Base-by-base conservation (phyloP, 1,140 invertebrate species). In the Euura lappo region DNA sequence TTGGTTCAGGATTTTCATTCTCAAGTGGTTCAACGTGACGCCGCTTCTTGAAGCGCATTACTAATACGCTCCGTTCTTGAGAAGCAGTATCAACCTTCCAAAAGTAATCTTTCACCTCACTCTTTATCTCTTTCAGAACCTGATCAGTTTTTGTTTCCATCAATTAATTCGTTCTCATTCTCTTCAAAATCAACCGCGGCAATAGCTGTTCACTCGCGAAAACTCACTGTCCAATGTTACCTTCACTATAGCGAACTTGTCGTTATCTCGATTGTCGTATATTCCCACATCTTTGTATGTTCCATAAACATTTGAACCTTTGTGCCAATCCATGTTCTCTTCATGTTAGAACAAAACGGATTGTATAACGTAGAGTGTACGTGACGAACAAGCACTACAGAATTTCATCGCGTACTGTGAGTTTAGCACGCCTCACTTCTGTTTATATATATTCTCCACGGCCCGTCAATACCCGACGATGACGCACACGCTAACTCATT, bases 81-180 rank as follows among this genome's bases (percentile, higher is more conserved):
- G 47, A 51, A 51, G 47, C 47, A 2, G 6, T 51, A 51, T 51
- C 47, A 51, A 51, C 1, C 11, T 7, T 51, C 47, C 6, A 51
- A 51, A 7, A 51, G 47, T 51, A 6, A 11, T 51, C 47, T 51
- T 51, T 51, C 6, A 51, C 47, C 47, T 51, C 47, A 51, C 47
- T 51, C 47, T 51, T 51, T 11, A 51, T 51, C 47, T 51, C 47
- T 51, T 51, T 51, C 47, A 51, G 47, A 51, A 51, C 47, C 47
- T 51, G 47, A 51, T 51, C 47, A 51, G 47, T 51, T 51, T 51
- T 51, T 51, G 47, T 51, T 51, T 51, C 47, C 47, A 51, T 51
- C 47, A 51, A 11, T 51, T 51, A 6, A 51, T 51, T 51, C 47
- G 47, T 51, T 51, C 47, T 51, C 47, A 51, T 51, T 51, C 47